Evolutionary conservation across 2,113 vertebrate genomes (phyloP), one percentile per base, ranked within the genome.

Genomic region (Nibea coibor): DNA sequence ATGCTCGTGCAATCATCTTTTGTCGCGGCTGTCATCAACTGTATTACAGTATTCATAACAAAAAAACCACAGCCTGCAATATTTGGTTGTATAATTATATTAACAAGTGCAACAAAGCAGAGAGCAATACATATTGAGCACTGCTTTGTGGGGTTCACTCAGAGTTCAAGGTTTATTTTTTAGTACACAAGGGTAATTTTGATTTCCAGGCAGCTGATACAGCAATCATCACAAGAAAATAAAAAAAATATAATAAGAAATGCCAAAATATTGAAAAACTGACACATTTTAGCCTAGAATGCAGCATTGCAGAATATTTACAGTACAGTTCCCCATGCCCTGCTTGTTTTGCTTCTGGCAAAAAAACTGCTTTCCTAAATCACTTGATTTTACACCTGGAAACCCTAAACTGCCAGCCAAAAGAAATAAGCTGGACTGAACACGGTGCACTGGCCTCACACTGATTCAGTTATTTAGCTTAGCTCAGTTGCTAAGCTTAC

Each of bases 91-190:
- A n/a, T 78, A 70, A 82, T 80, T 43, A 65, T 42, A 67, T 78
- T 70, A 80, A 73, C 56, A 50, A 74, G 47, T 61, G 72, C 45
- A 74, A 66, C 35, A 53, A 62, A 75, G 71, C 61, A 59, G 14
- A 11, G 12, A 59, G 28, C 15, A 28, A 81, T 62, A 53, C 14
- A 61, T 80, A n/a, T 54, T 35, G 53, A 51, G 42, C 6, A 45
- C 9, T 67, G 61, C 56, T 71, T 59, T 22, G 31, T 56, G 22
- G 24, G 58, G 67, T 75, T 84, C 82, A 81, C 62, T 56, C 20
- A 72, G 39, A 39, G 71, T 80, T 86, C 65, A 71, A 48, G 43
- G 63, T 19, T 77, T 73, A 19, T 63, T 77, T 64, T 43, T 47
- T 28, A 19, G 62, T 71, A 58, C 65, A 53, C 42, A 50, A 15